Percentiles rank a stretch among this genome's conserved stretches.
These are phyloP conservation scores for Gobio occitaniae DNA, from an alignment of 2,797 vertebrate species.

Conservation along the genomic window DNA sequence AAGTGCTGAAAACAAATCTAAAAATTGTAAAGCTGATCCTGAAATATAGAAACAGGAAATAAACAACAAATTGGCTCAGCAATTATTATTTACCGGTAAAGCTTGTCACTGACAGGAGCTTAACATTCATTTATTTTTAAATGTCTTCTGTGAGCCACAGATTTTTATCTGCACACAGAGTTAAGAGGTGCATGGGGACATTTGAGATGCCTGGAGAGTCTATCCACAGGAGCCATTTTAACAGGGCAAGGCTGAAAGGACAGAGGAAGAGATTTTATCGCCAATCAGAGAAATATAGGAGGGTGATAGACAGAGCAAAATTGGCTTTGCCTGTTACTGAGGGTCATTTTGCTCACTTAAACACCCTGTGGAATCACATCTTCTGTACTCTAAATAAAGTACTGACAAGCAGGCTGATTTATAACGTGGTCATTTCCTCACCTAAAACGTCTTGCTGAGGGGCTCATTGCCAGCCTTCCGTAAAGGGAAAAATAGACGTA, in stretches of 20 bases:
- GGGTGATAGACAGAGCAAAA: conserved; percentile 41
- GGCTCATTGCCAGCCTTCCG: conserved; percentile 26
- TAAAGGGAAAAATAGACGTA: background rate
- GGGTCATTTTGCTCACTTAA: conserved; percentile 40
- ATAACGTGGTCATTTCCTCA: conserved; percentile 33
- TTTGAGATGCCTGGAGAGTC: conserved; percentile 12
- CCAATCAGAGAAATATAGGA: conserved; percentile 45
- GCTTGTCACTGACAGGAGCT: background rate
- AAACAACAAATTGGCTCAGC: background rate
- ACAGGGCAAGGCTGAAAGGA: conserved; percentile 32
- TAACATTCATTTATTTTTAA: conserved; percentile 18
- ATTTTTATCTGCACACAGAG: background rate
- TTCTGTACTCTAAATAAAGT: conserved; percentile 48
- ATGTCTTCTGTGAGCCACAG: background rate
- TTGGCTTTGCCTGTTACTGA: conserved; percentile 32
- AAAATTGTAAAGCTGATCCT: background rate
- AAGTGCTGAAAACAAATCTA: background rate
- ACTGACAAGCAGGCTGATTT: conserved; percentile 55
- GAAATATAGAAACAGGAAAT: background rate
- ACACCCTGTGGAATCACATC: conserved; percentile 36
- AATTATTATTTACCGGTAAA: conserved; percentile 12
- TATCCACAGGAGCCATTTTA: conserved; percentile 37
- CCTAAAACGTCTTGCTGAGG: conserved; percentile 45
- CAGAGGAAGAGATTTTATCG: conserved; percentile 22
- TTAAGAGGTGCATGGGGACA: conserved; percentile 4